Conservation (phyloP, 2,113 vertebrate species). For the Symphodus melops region DNA sequence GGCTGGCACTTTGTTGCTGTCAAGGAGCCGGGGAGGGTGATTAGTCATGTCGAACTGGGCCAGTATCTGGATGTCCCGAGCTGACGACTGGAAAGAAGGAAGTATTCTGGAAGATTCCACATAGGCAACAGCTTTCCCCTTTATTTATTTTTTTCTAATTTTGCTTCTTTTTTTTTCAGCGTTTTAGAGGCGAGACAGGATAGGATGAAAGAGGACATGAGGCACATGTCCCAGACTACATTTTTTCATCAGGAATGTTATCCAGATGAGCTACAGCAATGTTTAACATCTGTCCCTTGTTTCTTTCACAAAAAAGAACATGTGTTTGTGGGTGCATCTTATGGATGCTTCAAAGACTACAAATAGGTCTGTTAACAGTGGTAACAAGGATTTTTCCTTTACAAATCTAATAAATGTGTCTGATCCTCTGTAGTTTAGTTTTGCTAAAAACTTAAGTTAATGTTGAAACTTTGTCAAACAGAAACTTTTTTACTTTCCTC, state of each 20-base stretch:
- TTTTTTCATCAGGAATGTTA: neutral
- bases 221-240: neutral
- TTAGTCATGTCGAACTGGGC: slow-evolving; percentile 64
- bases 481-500: no score
- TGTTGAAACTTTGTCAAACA: no score
- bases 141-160: neutral
- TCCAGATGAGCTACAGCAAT: slow-evolving; percentile 16
- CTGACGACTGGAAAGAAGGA: slow-evolving; percentile 34
- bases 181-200: neutral
- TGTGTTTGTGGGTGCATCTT: neutral
- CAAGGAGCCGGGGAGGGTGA: slow-evolving; percentile 51
- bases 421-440: no score
- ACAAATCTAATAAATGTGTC: no score
- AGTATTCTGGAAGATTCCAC: slow-evolving; percentile 51
- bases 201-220: neutral
- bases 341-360: neutral
- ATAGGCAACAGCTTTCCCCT: slow-evolving; percentile 26
- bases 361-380: no score
- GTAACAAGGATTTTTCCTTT: no score
- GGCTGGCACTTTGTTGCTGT: slow-evolving; percentile 53
- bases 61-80: slow-evolving; percentile 37
- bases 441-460: no score
- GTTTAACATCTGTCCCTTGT: slow-evolving; percentile 17
- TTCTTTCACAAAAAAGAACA: neutral
- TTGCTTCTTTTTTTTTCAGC: neutral